Evolutionary conservation across 2,113 vertebrate species (phyloP), one percentile per base, ranked within the genome.

Genomic region (Saccopteryx leptura): DNA sequence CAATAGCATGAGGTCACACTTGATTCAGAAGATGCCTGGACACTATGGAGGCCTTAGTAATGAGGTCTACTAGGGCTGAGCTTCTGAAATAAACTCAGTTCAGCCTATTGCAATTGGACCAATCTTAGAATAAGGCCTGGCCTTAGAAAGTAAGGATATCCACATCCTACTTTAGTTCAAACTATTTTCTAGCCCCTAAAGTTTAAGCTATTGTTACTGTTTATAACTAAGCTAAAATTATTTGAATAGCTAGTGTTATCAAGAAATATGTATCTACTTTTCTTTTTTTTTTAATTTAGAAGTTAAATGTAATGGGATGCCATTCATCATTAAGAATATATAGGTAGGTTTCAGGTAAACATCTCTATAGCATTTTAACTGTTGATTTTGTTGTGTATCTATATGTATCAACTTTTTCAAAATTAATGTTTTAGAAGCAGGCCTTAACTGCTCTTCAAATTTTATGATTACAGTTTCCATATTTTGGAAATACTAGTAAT

Each of bases 181-280:
- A 48, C 19, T 79, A n/a, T 96, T 65, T 93, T 56, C 5, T 72
- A 66, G 56, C 11, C 39, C n/a, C 65, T 88, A 4, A 31, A 86
- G 58, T 91, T 71, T 95, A 83, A 76, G 28, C 26, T 46, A 65
- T 19, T 76, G 0, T 0, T 87, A 58, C 4, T 94, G 13, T 71
- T 96, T 63, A n/a, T 96, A 10, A 3, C 90, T 90, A 96, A 90
- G 74, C 4, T 28, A 19, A 79, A 91, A 87, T 80, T 61, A 85
- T 9, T 58, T 96, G 65, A 95, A 54, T 7, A 89, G 0, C 15
- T 89, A 71, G 11, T 63, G 68, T 68, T 85, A 86, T 28, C 76
- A 74, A 87, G 39, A 50, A 93, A 1, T 87, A 3, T 1, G 52
- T 92, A 68, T 65, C 33, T 92, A 8, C 52, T 79, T 74, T 39